These are phyloP conservation scores for Echeneis naucrates DNA, from an alignment of 2,797 vertebrate genomes.

Conservation along the genomic window DNA sequence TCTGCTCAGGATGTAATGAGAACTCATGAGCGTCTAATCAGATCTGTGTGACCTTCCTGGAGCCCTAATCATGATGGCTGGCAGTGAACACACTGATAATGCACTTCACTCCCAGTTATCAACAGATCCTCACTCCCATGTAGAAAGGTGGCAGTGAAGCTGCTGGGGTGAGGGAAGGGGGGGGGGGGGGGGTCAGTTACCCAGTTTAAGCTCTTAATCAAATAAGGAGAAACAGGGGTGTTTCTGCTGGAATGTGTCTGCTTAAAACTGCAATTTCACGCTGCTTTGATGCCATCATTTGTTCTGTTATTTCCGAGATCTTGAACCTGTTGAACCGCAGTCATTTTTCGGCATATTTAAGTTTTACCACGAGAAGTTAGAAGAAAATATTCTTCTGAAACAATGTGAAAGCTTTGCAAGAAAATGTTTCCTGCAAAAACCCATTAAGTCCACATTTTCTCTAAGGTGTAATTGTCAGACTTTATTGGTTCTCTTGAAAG, in stretches of 20 bases:
- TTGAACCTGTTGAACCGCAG: background rate
- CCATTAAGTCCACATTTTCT: background rate
- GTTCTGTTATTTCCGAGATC: conserved; percentile 18
- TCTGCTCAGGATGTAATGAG: conserved; percentile 75
- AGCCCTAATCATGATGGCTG: conserved; percentile 82
- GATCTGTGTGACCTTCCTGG: conserved; percentile 80
- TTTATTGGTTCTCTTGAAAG: conserved; percentile 33
- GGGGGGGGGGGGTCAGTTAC: conserved; percentile 24
- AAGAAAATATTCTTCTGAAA: conserved; percentile 18
- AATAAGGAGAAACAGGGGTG: conserved; percentile 38
- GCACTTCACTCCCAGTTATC: conserved; percentile 83
- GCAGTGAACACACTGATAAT: conserved; percentile 83
- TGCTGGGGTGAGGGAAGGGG: conserved; percentile 40
- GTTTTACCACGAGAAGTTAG: background rate
- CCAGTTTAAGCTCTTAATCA: conserved; percentile 61
- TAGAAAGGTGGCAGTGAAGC: conserved; percentile 73
- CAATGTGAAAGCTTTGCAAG: conserved; percentile 11
- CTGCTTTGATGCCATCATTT: conserved; percentile 22
- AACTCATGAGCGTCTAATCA: conserved; percentile 83
- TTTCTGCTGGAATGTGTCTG: conserved; percentile 36
- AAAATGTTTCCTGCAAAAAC: conserved; percentile 9
- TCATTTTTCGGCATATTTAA: conserved; percentile 10
- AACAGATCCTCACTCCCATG: conserved; percentile 73
- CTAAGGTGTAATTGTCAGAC: conserved; percentile 18
- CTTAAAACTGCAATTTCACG: conserved; percentile 15